phyloP scores from a whole-genome alignment of 2,888 invertebrate species.

The Polydrusus pterygomalis region DNA sequence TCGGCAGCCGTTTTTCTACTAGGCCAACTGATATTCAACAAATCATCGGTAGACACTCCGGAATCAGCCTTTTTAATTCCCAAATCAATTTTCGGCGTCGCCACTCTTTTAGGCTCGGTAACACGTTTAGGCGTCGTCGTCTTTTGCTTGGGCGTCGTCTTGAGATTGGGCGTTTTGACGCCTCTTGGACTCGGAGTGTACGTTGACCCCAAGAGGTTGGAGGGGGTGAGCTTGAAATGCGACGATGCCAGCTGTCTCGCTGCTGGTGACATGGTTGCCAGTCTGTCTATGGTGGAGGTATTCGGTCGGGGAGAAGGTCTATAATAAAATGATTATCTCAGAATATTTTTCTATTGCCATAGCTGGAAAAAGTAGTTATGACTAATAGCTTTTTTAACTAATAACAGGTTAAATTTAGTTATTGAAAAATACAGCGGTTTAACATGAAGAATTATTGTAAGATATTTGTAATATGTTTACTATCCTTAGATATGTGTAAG shows the following conservation, averaged over 20 bases:
- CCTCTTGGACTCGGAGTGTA: constrained; percentile 74
- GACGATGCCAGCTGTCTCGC: constrained; percentile 89
- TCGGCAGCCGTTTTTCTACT: constrained; percentile 86
- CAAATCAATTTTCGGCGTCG: constrained; percentile 72
- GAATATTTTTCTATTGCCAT: neutral
- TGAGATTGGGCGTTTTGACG: constrained; percentile 56
- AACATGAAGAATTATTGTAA: no score
- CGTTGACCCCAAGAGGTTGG: constrained; percentile 66
- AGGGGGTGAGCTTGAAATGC: constrained; percentile 71
- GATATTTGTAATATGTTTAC: no score
- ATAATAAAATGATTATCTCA: neutral
- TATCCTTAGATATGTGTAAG: no score
- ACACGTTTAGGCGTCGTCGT: constrained; percentile 65
- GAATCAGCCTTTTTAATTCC: constrained; percentile 69
- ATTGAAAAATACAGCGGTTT: neutral
- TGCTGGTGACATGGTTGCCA: constrained; percentile 96
- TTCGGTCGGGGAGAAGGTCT: constrained; percentile 68
- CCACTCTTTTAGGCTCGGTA: constrained; percentile 53
- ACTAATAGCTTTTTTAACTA: neutral
- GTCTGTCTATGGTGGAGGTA: constrained; percentile 82
- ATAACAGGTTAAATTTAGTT: neutral
- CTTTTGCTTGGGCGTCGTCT: constrained; percentile 59
- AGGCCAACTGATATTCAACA: constrained; percentile 85
- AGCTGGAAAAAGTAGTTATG: no score
- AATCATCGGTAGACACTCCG: constrained; percentile 84